Evolutionary conservation across 2,113 vertebrate species (phyloP).

Genomic region (Guaruba guarouba): DNA sequence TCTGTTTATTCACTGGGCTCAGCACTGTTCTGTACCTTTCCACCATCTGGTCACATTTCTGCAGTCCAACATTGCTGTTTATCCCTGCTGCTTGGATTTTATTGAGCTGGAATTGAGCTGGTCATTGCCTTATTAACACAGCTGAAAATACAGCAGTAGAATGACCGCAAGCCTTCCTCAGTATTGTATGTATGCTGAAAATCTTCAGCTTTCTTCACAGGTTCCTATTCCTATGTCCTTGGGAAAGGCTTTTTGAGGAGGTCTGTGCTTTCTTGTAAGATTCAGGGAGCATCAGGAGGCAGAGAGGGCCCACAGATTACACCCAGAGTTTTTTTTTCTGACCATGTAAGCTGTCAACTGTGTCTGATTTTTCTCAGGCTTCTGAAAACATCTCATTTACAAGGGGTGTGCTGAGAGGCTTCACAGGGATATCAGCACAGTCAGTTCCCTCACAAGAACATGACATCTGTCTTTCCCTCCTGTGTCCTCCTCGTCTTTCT

Average conservation of each 20-base stretch:
- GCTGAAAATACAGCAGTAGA: not conserved
- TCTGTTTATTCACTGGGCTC: not conserved
- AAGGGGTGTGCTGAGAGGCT: not conserved
- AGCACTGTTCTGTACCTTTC: not conserved
- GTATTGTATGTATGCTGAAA: not conserved
- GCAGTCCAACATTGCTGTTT: not conserved
- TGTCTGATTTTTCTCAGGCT: not conserved
- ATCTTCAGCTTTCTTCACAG: not conserved
- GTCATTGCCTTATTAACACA: not conserved
- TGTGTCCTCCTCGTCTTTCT: conserved; percentile 26
- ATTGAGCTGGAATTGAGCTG: not conserved
- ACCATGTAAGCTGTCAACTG: not conserved
- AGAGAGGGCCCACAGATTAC: not conserved
- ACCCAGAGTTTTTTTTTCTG: not conserved
- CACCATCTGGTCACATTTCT: not conserved
- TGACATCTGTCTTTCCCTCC: conserved; percentile 33
- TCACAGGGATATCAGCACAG: not conserved
- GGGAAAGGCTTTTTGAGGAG: not conserved
- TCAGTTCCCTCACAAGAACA: conserved; percentile 22
- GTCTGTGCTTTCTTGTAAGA: not conserved
- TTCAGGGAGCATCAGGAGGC: not conserved
- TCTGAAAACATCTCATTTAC: conserved; percentile 41
- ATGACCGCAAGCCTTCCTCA: not conserved
- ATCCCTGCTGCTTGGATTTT: not conserved
- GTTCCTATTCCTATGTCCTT: not conserved